Evolutionary conservation across 2,113 vertebrate species (phyloP), one percentile per base, ranked within the genome.

Genomic region (Arenaria interpres): DNA sequence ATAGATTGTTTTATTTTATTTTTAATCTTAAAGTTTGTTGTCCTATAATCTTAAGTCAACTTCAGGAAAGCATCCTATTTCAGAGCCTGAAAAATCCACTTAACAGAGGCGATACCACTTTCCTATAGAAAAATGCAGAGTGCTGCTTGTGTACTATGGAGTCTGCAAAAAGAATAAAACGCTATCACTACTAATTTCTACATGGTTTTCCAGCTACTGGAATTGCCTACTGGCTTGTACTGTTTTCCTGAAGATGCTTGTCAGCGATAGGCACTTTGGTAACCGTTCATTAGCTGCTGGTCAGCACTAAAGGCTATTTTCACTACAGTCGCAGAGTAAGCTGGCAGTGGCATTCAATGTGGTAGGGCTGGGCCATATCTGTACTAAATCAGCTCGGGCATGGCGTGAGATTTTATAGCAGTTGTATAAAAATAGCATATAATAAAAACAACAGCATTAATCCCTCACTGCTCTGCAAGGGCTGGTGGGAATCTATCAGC

Each of bases 211-310:
- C 10, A 57, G 72, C 51, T 77, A 5, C 20, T 84, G 60, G 33
- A 79, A 48, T 54, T 56, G 25, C 17, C 15, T 89, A 3, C 62
- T 94, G 69, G 14, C 66, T 63, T 81, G 27, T 68, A 54, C 77
- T 35, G 9, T 88, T 93, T 73, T 73, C 63, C 50, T 88, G 67
- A 76, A 73, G 69, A 48, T 51, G 37, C 33, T 50, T 25, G 6
- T 77, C 72, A 89, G 57, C 45, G 46, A 2, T 5, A 53, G 50
- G 54, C 32, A 48, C 35, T 69, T 84, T 45, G 35, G 17, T 81
- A 48, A 57, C 33, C 0, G 0, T 53, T 80, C 8, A 3, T 90
- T n/a, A 77, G 51, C 41, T 30, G 24, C 41, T 80, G 41, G n/a
- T 83, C 21, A 56, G 23, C 2, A 0, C 39, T 37, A 57, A n/a